Evolutionary conservation across 2,113 vertebrate species (phyloP).

Genomic region (Sakesphorus luctuosus): DNA sequence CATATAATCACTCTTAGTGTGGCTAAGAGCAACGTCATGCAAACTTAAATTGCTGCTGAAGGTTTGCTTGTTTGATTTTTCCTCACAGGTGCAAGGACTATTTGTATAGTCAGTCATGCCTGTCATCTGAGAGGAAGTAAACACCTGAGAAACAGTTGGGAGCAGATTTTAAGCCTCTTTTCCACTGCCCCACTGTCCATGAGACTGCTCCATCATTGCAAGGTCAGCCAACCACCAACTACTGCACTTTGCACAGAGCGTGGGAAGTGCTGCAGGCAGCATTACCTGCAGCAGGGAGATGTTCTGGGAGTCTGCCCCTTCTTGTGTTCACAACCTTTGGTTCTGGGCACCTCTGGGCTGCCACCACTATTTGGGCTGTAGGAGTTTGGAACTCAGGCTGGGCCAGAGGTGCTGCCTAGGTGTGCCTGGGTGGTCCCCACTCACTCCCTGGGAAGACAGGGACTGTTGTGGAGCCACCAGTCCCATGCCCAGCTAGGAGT

Average conservation of each 20-base stretch:
- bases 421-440: fast-evolving
- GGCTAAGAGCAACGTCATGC: not conserved
- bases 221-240: not conserved
- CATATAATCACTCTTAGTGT: not conserved
- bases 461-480: not conserved
- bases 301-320: not conserved
- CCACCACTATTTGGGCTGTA: fast-evolving
- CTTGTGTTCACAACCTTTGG: not conserved
- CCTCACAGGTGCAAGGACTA: not conserved
- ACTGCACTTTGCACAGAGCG: not conserved
- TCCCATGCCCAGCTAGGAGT: not conserved
- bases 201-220: not conserved
- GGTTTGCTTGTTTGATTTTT: not conserved
- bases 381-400: not conserved
- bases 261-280: not conserved
- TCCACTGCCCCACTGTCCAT: not conserved
- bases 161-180: conserved; percentile 21
- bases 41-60: not conserved
- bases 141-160: not conserved
- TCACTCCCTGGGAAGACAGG: not conserved
- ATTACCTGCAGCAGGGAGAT: not conserved
- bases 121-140: conserved; percentile 26
- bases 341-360: fast-evolving
- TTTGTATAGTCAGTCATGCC: not conserved
- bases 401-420: not conserved